Percentiles rank a stretch among this genome's conserved stretches.
These are phyloP conservation scores for Notechis scutatus DNA, from an alignment of 2,113 vertebrate species.

Conservation along the genomic window DNA sequence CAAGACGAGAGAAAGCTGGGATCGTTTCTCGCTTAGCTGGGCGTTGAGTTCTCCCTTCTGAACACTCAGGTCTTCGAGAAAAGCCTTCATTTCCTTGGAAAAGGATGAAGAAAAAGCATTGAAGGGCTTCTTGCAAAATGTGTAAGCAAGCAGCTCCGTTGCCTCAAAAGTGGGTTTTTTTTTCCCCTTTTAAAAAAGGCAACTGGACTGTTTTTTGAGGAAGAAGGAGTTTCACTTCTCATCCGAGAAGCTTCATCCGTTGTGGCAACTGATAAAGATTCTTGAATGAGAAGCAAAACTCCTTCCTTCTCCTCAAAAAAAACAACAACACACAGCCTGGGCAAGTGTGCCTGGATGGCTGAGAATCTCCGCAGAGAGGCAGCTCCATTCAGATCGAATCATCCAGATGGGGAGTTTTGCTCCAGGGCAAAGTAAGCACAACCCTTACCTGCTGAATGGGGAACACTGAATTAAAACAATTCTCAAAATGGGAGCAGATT, in stretches of 20 bases:
- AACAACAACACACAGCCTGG: too few species aligned
- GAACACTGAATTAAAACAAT: neutral
- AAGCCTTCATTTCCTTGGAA: conserved; percentile 72
- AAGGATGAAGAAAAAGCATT: neutral
- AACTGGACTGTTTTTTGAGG: too few species aligned
- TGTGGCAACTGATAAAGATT: too few species aligned
- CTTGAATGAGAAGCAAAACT: too few species aligned
- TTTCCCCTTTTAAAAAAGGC: too few species aligned
- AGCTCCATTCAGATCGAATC: neutral
- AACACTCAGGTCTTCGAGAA: conserved; percentile 71
- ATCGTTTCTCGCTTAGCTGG: conserved; percentile 74
- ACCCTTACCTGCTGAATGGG: neutral
- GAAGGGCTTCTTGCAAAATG: neutral
- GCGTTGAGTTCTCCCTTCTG: conserved; percentile 77
- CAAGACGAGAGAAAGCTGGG: conserved; percentile 64
- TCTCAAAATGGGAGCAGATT: neutral
- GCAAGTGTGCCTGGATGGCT: too few species aligned
- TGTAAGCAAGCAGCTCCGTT: neutral
- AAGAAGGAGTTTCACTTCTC: too few species aligned
- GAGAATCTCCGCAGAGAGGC: too few species aligned
- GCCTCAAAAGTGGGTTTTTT: too few species aligned
- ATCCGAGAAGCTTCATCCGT: too few species aligned
- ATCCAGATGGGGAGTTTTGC: neutral
- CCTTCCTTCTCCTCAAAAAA: too few species aligned
- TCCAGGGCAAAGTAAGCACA: neutral